These are phyloP conservation scores for Uria lomvia DNA, from an alignment of 2,113 vertebrate genomes.

Conservation along the genomic window DNA sequence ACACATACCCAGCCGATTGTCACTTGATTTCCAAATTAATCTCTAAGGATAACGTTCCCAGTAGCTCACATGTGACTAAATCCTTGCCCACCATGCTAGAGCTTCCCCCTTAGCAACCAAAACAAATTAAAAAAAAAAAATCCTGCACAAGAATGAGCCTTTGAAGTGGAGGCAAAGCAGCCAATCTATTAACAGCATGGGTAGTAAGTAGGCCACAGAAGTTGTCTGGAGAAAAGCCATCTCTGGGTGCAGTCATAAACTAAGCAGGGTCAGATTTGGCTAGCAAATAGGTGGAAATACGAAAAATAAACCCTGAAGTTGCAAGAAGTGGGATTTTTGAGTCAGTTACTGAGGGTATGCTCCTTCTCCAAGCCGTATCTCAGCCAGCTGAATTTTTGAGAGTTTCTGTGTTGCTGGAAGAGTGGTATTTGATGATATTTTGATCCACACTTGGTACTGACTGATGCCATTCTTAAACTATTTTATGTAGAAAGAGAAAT, in stretches of 20 bases:
- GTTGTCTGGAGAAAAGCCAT: background rate
- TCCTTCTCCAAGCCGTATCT: background rate
- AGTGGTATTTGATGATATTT: background rate
- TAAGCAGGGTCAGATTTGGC: background rate
- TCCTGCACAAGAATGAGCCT: background rate
- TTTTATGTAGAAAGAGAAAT: background rate
- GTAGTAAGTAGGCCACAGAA: background rate
- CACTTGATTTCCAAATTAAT: slow-evolving; percentile 46
- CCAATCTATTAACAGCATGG: background rate
- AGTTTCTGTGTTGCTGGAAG: background rate
- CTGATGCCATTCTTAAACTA: background rate
- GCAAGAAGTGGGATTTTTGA: background rate
- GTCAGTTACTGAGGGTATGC: background rate
- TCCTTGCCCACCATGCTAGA: background rate
- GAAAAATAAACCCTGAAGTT: background rate
- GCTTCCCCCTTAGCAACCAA: slow-evolving; percentile 21
- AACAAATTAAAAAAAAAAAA: background rate
- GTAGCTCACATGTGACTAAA: background rate
- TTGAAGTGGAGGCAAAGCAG: background rate
- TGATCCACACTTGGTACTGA: background rate
- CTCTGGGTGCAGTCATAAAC: background rate
- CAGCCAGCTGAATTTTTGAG: background rate
- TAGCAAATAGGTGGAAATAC: background rate
- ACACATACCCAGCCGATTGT: background rate
- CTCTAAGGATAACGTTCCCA: background rate